Conservation (phyloP, 2,797 vertebrate species). For the Capromys pilorides region DNA sequence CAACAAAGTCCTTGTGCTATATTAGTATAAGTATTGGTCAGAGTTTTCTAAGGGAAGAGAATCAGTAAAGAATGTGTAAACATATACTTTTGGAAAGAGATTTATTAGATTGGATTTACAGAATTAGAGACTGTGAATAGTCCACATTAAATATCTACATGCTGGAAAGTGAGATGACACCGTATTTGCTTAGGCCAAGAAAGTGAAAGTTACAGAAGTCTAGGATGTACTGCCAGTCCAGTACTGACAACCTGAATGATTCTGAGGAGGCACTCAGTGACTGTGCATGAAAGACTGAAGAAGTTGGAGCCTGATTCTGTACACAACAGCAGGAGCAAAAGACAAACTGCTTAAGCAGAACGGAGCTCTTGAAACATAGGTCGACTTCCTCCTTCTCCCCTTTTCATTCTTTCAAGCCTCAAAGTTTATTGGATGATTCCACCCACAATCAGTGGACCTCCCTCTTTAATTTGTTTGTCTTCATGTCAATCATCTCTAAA, state of each 20-base stretch:
- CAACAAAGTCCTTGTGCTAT: not conserved
- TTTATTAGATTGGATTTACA: not conserved
- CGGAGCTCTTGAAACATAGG: not conserved
- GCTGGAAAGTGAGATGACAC: too few species aligned
- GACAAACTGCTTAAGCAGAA: not conserved
- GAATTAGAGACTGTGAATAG: not conserved
- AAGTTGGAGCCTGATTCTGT: not conserved
- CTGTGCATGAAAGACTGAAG: not conserved
- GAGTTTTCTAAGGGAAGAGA: not conserved
- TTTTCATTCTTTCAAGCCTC: not conserved
- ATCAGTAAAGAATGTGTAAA: not conserved
- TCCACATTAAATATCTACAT: not conserved
- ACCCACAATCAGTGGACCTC: not conserved
- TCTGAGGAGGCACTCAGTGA: not conserved
- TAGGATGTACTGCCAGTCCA: not conserved
- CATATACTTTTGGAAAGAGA: not conserved
- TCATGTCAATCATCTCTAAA: not conserved
- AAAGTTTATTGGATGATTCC: not conserved
- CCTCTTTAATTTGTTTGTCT: not conserved
- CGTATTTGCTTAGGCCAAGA: not conserved
- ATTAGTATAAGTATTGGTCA: not conserved
- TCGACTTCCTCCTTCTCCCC: not conserved
- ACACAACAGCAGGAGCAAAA: not conserved
- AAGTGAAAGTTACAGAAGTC: not conserved
- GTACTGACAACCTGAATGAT: not conserved